Conservation (phyloP, 2,113 vertebrate genomes). For the Crotalus viridis region DNA sequence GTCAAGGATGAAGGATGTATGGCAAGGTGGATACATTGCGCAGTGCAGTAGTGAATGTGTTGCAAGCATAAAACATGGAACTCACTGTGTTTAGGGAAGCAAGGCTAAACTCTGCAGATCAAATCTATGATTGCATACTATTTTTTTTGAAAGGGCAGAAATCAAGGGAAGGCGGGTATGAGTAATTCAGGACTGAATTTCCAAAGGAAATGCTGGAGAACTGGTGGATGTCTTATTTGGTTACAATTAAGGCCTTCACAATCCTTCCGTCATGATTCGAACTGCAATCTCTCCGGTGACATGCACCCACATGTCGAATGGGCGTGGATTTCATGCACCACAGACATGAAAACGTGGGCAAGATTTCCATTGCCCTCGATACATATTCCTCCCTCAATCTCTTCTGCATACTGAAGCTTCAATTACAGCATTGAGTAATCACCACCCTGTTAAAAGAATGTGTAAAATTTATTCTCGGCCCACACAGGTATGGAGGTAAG, state of each 20-base stretch:
- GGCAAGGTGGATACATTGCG: neutral
- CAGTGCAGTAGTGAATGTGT: neutral
- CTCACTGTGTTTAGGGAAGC: neutral
- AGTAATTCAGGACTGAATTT: too few relatives aligned
- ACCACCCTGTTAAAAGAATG: neutral
- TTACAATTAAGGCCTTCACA: neutral
- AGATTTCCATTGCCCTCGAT: neutral
- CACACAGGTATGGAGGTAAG: neutral
- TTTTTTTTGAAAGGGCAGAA: neutral
- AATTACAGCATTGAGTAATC: neutral
- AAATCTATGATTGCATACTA: slow-evolving; percentile 44
- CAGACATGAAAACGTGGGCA: neutral
- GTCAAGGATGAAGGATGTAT: neutral
- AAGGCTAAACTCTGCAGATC: slow-evolving; percentile 54
- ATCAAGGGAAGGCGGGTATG: too few relatives aligned
- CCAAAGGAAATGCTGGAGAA: neutral
- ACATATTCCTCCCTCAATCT: neutral
- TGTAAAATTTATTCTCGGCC: neutral
- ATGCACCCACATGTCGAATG: neutral
- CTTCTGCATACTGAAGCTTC: neutral
- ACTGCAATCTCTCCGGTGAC: neutral
- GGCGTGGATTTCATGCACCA: neutral
- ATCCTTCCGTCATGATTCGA: neutral
- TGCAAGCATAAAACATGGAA: neutral
- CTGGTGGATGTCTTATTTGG: neutral